Evolutionary conservation across 2,888 invertebrate species (phyloP), one percentile per base, ranked within the genome.

Genomic region (Ariolimax columbianus): DNA sequence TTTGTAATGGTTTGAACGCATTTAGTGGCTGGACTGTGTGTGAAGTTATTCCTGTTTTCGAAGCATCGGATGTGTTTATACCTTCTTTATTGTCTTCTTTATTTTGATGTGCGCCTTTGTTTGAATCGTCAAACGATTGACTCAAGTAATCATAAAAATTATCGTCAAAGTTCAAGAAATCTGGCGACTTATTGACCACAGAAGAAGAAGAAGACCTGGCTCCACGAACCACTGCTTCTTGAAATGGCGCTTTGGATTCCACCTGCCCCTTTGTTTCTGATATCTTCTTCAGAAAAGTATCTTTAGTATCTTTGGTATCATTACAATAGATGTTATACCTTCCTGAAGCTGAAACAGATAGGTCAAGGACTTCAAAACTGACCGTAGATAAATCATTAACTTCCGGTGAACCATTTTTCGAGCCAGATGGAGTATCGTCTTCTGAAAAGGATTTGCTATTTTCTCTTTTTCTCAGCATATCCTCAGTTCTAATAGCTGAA

Each of bases 81-180:
- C n/a, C n/a, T n/a, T n/a, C n/a, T n/a, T n/a, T n/a, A n/a, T n/a
- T n/a, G n/a, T n/a, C n/a, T n/a, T n/a, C n/a, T n/a, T n/a, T n/a
- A n/a, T n/a, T n/a, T n/a, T n/a, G n/a, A n/a, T n/a, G 47, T 9
- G 9, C 14, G 14, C 47, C 47, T 47, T 47, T 47, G 47, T 47
- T 47, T 6, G 36, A 17, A 70, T 36, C 17, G 6, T 47, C 47
- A 73, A 0, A 17, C 26, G n/a, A 47, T 2, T 17, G 9, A 47
- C n/a, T 26, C 0, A 9, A 3, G 17, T 6, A 47, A 47, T 73
- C 73, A 38, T n/a, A 30, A 7, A 73, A 73, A 47, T 43, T 47
- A 47, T 73, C 73, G 3, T 73, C 73, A 73, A 73, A 73, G 19
- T 43, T 47, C 40, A 72, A 26, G 7, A 73, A 30, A 47, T 30